These are phyloP conservation scores for Griposia aprilina DNA, from an alignment of 2,888 invertebrate species.

Conservation along the genomic window DNA sequence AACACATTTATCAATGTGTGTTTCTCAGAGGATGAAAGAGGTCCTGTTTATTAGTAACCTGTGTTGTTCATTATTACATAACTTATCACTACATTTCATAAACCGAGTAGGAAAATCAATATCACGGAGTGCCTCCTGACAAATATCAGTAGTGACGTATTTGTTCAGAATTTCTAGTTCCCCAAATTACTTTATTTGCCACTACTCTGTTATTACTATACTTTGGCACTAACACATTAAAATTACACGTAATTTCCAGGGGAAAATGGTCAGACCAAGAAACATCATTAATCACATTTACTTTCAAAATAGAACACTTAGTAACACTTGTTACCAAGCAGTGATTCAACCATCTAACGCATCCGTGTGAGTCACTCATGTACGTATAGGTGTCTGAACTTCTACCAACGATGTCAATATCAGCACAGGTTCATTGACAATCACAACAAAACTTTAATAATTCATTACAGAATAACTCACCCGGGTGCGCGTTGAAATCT, in stretches of 20 bases:
- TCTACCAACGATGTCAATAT: neutral
- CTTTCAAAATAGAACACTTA: too few species aligned
- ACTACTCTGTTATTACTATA: neutral
- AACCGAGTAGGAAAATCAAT: neutral
- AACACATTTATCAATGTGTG: too few species aligned
- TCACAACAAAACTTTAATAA: neutral
- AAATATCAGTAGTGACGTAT: neutral
- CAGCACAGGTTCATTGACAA: neutral
- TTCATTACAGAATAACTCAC: neutral
- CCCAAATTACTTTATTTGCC: neutral
- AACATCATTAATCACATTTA: neutral
- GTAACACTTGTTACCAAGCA: too few species aligned
- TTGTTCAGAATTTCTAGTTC: too few species aligned
- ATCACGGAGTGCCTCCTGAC: neutral
- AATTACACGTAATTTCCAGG: neutral
- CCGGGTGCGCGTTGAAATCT: neutral
- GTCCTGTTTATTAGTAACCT: too few species aligned
- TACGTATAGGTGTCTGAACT: neutral
- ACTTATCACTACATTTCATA: too few species aligned
- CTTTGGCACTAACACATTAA: neutral
- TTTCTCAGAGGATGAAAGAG: too few species aligned
- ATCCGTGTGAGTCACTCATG: neutral
- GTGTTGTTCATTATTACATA: too few species aligned
- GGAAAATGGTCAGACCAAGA: neutral
- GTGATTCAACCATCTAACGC: neutral